Conservation (phyloP, 2,888 invertebrate species). For the Ferdinandea cuprea region DNA sequence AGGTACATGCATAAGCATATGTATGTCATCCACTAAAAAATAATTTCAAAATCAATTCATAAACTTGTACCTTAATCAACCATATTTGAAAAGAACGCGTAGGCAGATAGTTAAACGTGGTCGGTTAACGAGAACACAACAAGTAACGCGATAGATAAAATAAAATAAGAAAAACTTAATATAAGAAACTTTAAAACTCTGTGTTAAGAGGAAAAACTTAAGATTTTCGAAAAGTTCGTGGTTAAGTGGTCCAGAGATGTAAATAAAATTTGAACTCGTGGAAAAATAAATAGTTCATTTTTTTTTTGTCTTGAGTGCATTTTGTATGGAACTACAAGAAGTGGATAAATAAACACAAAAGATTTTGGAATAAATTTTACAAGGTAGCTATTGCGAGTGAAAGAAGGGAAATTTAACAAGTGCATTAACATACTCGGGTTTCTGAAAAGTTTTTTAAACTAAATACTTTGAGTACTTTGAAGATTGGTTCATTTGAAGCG, state of each 20-base stretch:
- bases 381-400: neutral
- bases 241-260: conserved; percentile 20
- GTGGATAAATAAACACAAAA: neutral
- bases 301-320: neutral
- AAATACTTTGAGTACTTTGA: too few relatives aligned
- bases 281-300: neutral
- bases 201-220: neutral
- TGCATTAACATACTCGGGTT: neutral
- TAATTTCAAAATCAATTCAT: conserved; percentile 20
- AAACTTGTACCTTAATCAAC: neutral
- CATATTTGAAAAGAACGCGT: conserved; percentile 31
- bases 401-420: neutral
- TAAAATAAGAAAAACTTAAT: too few relatives aligned
- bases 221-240: conserved; percentile 6
- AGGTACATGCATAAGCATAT: neutral
- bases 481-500: too few relatives aligned
- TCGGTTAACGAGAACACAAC: conserved; percentile 45
- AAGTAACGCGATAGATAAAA: conserved; percentile 2
- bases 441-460: neutral
- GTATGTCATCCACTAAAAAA: neutral
- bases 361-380: conserved; percentile 18
- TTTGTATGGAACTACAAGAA: conserved; percentile 6
- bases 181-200: neutral
- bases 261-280: conserved; percentile 20
- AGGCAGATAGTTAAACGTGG: conserved; percentile 56